Percentiles rank a stretch among this genome's conserved stretches.
phyloP scores from a whole-genome alignment of 2,888 invertebrate species.

The Hyalella azteca region DNA sequence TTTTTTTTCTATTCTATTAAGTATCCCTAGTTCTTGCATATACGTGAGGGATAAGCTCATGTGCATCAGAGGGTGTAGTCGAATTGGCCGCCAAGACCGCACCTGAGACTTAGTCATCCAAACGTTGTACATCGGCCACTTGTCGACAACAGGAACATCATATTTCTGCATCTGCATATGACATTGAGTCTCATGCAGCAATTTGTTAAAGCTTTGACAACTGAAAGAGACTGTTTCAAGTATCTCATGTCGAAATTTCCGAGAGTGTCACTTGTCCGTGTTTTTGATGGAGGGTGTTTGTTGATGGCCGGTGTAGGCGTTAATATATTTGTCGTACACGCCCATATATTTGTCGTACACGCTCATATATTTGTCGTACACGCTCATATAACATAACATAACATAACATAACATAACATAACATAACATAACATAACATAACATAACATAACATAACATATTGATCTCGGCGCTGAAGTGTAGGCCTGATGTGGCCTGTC shows the following conservation, averaged over 20 bases:
- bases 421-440: too few relatives aligned
- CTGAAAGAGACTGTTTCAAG: constrained; percentile 10
- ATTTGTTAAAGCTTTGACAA: constrained; percentile 14
- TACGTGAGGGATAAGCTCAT: constrained; percentile 13
- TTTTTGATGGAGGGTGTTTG: constrained; percentile 46
- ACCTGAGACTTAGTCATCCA: background rate
- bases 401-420: too few relatives aligned
- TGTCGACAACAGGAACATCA: constrained; percentile 30
- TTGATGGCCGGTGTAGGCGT: too few relatives aligned
- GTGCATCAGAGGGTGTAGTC: constrained; percentile 17
- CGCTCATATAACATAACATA: too few relatives aligned
- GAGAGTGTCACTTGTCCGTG: background rate
- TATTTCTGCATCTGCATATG: constrained; percentile 23
- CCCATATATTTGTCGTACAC: too few relatives aligned
- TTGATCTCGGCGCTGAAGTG: too few relatives aligned
- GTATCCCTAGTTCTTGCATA: constrained; percentile 36
- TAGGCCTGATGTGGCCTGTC: too few relatives aligned
- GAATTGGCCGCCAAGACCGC: constrained; percentile 33
- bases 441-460: too few relatives aligned
- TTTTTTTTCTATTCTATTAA: too few relatives aligned
- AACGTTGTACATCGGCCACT: constrained; percentile 20
- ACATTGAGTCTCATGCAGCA: constrained; percentile 29
- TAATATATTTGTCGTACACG: too few relatives aligned
- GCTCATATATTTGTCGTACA: too few relatives aligned
- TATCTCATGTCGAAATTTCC: constrained; percentile 35